These are phyloP conservation scores for Halcyon senegalensis DNA, from an alignment of 2,113 vertebrate species.

Conservation along the genomic window DNA sequence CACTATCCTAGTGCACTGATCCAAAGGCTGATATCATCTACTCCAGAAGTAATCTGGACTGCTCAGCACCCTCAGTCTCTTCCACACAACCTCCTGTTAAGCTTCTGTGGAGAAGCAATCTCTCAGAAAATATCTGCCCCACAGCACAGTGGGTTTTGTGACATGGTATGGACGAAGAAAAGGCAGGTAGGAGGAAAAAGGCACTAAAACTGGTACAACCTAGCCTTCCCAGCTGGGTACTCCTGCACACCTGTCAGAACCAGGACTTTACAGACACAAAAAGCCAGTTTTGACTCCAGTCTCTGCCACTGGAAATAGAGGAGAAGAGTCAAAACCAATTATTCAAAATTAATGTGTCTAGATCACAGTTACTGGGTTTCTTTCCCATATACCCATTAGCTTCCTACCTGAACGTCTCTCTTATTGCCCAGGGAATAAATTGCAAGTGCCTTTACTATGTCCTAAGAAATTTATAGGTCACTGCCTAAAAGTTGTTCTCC, in stretches of 20 bases:
- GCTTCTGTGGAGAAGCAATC: neutral
- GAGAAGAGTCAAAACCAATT: neutral
- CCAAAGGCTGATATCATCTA: neutral
- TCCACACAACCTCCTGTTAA: neutral
- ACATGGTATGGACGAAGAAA: neutral
- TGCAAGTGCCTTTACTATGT: neutral
- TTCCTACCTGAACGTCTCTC: neutral
- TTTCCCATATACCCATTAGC: neutral
- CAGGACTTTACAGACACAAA: neutral
- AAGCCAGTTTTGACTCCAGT: neutral
- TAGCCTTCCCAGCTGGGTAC: neutral
- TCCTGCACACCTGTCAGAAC: accelerated
- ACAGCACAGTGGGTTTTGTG: neutral
- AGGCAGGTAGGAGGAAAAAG: neutral
- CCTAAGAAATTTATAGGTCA: neutral
- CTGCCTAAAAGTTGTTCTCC: neutral
- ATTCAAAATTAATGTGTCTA: neutral
- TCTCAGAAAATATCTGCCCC: neutral
- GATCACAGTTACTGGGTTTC: neutral
- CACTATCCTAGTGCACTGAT: neutral
- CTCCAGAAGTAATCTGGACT: neutral
- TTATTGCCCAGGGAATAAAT: neutral
- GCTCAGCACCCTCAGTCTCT: neutral
- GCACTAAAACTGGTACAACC: neutral
- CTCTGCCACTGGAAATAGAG: neutral